Conservation (phyloP, 2,113 vertebrate genomes). For the Australoheros scitulus region DNA sequence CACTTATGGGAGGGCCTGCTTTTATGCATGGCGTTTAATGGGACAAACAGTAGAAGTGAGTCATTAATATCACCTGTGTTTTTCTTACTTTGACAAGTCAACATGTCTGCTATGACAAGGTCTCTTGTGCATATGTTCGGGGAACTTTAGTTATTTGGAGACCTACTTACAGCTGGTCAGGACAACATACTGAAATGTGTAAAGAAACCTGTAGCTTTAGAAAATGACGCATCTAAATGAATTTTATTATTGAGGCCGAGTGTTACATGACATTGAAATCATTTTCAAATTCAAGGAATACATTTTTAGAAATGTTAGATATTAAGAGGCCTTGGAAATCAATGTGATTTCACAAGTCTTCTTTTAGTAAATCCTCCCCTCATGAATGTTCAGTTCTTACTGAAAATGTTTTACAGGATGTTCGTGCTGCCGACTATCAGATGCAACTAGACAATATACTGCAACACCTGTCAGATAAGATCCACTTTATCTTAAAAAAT, state of each 20-base stretch:
- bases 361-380: too few relatives aligned
- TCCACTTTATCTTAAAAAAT: too few relatives aligned
- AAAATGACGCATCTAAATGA: not conserved
- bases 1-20: not conserved
- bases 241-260: not conserved
- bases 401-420: too few relatives aligned
- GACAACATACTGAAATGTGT: not conserved
- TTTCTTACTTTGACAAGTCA: not conserved
- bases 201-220: not conserved
- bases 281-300: not conserved
- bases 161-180: not conserved
- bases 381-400: too few relatives aligned
- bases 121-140: not conserved
- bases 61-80: not conserved
- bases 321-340: not conserved
- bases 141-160: not conserved
- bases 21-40: not conserved
- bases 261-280: not conserved
- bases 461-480: too few relatives aligned
- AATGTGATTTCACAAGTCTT: not conserved
- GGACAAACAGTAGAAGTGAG: not conserved
- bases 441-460: too few relatives aligned
- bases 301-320: not conserved
- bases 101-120: too few relatives aligned
- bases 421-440: too few relatives aligned